phyloP scores from a whole-genome alignment of 2,113 vertebrate genomes.

The Tachysurus fulvidraco region DNA sequence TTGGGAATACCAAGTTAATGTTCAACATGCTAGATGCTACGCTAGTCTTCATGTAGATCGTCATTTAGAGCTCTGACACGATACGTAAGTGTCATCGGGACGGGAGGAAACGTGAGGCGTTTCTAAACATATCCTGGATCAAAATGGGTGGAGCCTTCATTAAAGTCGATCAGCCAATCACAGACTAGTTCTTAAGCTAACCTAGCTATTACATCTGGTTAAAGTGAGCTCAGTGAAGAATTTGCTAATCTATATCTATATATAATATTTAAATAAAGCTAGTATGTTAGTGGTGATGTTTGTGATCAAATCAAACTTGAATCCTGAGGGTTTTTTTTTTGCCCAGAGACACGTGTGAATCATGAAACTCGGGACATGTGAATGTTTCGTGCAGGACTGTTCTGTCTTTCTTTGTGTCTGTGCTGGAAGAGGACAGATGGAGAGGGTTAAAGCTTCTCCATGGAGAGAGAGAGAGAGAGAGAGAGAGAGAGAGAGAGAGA shows the following conservation, averaged over 20 bases:
- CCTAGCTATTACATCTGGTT: not conserved
- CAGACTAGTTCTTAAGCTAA: not conserved
- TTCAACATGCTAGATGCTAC: not conserved
- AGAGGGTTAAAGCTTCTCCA: slow-evolving; percentile 25
- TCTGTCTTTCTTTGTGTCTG: not conserved
- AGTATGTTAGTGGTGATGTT: not conserved
- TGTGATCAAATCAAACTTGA: not conserved
- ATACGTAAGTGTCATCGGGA: not conserved
- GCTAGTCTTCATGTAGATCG: not conserved
- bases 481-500: too few species aligned
- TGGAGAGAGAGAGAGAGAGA: not conserved
- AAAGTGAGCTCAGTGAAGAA: not conserved
- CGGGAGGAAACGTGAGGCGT: not conserved
- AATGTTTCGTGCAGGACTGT: not conserved
- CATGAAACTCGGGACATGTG: not conserved
- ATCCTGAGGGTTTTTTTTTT: not conserved
- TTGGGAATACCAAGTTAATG: not conserved
- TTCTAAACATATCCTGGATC: not conserved
- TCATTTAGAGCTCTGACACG: not conserved
- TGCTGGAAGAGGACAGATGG: slow-evolving; percentile 39
- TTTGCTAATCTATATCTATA: not conserved
- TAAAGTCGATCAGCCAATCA: not conserved
- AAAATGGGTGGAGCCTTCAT: not conserved
- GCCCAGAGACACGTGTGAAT: not conserved
- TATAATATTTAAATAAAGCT: not conserved